Base-by-base conservation (phyloP, 2,797 vertebrate genomes). In the Perdix hodgsoniae region DNA sequence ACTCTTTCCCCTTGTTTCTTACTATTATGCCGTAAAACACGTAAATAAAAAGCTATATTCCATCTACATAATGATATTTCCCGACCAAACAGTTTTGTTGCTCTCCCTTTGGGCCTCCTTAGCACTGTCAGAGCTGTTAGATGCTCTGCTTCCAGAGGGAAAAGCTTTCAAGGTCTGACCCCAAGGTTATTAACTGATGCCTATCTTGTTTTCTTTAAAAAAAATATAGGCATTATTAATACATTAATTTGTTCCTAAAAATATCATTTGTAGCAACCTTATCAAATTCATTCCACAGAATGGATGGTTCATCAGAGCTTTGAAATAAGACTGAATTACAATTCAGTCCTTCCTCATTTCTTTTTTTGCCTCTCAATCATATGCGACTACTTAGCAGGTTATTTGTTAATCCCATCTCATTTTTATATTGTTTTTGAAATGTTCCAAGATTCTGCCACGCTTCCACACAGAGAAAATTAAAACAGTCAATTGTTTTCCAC, bases 271-370 rank as follows among this genome's bases (percentile, higher is more conserved):
- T 61, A 86, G 42, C 24, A 80, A 70, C 45, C 54, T 63, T 61
- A 67, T 31, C 56, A 82, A 69, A 86, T 83, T 71, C 40, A 82
- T 67, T 76, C 60, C 64, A 73, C 18, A 69, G 42, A 47, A 71
- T 29, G 11, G 19, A 11, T 85, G 88, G 76, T 37, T 90, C 23
- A 66, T 88, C 71, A 60, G 14, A 93, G 35, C 31, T 45, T 88
- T 77, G 65, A 88, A 76, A 86, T 87, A 83, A 86, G 33, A 74
- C 73, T 73, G 66, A 94, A 84, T 83, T 86, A 96, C 85, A 93
- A 67, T 70, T 60, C 0, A 7, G 87, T 39, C 35, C 72, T 94
- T 75, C 82, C 74, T 93, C 88, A 82, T 44, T 89, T 71, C 7
- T 69, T 56, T 44, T 18, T 66, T 80, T 76, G 22, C 27, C 14